phyloP scores from a whole-genome alignment of 2,888 invertebrate species.

The Crioceris asparagi region DNA sequence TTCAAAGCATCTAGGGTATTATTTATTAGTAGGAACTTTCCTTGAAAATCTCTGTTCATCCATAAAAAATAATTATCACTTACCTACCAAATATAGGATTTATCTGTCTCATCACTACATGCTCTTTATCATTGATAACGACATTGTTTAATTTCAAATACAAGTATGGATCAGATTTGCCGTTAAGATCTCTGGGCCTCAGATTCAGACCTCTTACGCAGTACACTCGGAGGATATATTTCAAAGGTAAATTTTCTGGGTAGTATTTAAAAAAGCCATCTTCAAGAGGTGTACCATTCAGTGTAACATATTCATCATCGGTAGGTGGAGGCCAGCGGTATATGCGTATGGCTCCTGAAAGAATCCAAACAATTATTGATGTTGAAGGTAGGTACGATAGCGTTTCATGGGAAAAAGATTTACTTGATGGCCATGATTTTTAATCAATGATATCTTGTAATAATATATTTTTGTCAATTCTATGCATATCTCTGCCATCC shows the following conservation, averaged over 20 bases:
- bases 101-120: constrained; percentile 58
- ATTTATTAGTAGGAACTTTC: not conserved
- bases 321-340: constrained; percentile 56
- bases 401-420: no score
- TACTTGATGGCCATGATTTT: no score
- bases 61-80: constrained; percentile 20
- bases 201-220: constrained; percentile 61
- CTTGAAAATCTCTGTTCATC: not conserved
- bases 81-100: constrained; percentile 79
- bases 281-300: constrained; percentile 45
- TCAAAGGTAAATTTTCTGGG: constrained; percentile 50
- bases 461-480: no score
- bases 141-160: constrained; percentile 56
- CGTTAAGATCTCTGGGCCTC: constrained; percentile 56
- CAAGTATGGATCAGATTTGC: constrained; percentile 71
- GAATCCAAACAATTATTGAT: not conserved
- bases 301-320: constrained; percentile 35
- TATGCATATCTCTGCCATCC: no score
- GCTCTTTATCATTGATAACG: constrained; percentile 54
- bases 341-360: constrained; percentile 34
- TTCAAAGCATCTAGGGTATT: constrained; percentile 65
- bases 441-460: no score
- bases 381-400: not conserved
- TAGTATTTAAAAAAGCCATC: constrained; percentile 50
- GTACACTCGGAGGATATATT: constrained; percentile 65